A percentile compares a stretch with the other conserved stretches of the same genome.
Conservation (phyloP, 2,888 invertebrate species). For the Oxyscelio sp. region DNA sequence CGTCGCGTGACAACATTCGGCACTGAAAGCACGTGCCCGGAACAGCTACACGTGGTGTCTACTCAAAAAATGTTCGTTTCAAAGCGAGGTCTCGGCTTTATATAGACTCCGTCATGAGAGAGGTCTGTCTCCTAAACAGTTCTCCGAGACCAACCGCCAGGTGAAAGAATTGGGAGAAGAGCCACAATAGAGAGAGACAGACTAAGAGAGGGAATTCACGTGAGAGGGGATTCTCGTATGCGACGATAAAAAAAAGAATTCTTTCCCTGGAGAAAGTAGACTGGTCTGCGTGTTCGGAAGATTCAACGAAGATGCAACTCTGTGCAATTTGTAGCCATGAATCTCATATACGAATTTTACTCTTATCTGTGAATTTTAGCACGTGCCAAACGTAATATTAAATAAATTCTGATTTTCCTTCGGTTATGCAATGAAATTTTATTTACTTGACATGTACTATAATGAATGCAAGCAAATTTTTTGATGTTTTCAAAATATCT, state of each 20-base stretch:
- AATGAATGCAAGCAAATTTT: conserved; percentile 23
- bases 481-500: conserved; percentile 12
- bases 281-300: conserved; percentile 77
- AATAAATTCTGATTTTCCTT: conserved; percentile 62
- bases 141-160: conserved; percentile 73
- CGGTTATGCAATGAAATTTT: conserved; percentile 59
- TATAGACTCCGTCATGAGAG: conserved; percentile 85
- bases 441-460: conserved; percentile 56
- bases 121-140: conserved; percentile 61
- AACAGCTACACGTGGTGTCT: conserved; percentile 75
- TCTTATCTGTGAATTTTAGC: conserved; percentile 57
- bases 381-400: conserved; percentile 61
- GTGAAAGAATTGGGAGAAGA: conserved; percentile 82
- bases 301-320: conserved; percentile 79
- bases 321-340: conserved; percentile 44
- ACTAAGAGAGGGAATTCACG: conserved; percentile 74
- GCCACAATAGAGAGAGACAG: conserved; percentile 70
- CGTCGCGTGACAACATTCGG: conserved; percentile 74
- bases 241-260: conserved; percentile 85
- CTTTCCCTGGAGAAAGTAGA: conserved; percentile 88
- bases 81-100: conserved; percentile 83
- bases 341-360: conserved; percentile 56
- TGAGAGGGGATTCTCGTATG: conserved; percentile 79
- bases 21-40: conserved; percentile 66
- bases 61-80: conserved; percentile 86